Conservation (phyloP, 2,113 vertebrate species). For the Lophotis ruficrista region DNA sequence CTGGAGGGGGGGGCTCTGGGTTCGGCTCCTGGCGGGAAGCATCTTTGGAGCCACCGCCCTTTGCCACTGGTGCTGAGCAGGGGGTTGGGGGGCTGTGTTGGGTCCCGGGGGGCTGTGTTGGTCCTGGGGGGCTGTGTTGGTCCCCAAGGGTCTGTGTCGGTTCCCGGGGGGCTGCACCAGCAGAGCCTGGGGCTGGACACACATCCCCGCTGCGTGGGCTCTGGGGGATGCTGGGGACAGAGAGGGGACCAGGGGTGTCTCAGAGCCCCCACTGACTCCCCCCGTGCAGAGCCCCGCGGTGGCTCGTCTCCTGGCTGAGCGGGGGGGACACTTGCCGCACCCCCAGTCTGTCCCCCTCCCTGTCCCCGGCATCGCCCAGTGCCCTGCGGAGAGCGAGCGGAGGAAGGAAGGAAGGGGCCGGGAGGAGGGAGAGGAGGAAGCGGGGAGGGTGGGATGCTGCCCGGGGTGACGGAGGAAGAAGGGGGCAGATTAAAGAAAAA, state of each 20-base stretch:
- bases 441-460: not conserved
- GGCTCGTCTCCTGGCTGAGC: not conserved
- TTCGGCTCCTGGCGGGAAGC: not conserved
- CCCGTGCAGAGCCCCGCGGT: not conserved
- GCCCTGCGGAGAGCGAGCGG: not conserved
- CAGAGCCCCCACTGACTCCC: not conserved
- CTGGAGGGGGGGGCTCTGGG: not conserved
- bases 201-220: not conserved
- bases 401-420: slow-evolving; percentile 59
- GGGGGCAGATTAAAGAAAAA: not conserved
- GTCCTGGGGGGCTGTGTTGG: fast-evolving
- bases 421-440: slow-evolving; percentile 45
- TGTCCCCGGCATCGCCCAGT: not conserved
- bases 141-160: too few species aligned
- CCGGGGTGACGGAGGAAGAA: slow-evolving; percentile 2
- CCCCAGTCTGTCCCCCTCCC: not conserved
- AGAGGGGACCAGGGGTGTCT: not conserved
- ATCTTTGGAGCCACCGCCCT: not conserved
- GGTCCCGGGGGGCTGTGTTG: fast-evolving
- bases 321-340: not conserved
- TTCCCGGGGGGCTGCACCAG: not conserved
- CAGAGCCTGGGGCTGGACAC: not conserved
- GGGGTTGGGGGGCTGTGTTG: fast-evolving
- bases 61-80: not conserved
- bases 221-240: not conserved